Evolutionary conservation across 2,113 vertebrate species (phyloP).

Genomic region (Stigmatopora nigra): DNA sequence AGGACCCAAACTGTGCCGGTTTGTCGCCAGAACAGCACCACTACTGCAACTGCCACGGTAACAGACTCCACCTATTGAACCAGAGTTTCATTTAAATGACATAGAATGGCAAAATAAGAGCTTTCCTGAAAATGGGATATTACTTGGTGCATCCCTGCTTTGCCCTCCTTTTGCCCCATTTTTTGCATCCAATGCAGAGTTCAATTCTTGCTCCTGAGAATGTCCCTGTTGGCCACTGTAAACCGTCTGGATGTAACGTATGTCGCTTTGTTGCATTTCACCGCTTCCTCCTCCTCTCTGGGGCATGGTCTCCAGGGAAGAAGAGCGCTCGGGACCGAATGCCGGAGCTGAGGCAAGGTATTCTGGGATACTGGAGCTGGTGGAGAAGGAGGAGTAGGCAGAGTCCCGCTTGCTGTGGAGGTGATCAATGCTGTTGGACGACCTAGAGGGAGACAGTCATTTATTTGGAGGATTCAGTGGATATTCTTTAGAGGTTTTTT

Average conservation of each 20-base stretch:
- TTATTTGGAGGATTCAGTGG: background rate
- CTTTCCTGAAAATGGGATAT: background rate
- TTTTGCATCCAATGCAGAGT: conserved; percentile 31
- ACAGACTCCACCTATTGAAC: conserved; percentile 40
- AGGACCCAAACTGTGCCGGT: conserved; percentile 62
- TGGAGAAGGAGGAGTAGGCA: conserved; percentile 93
- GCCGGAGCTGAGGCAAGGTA: conserved; percentile 67
- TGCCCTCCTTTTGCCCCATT: background rate
- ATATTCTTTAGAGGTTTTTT: too few species aligned
- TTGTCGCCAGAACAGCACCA: conserved; percentile 27
- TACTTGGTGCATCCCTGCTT: conserved; percentile 40
- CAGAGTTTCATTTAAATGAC: background rate
- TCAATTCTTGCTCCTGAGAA: conserved; percentile 38
- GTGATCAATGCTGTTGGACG: conserved; percentile 90
- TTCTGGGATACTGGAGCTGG: conserved; percentile 88
- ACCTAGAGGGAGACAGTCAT: conserved; percentile 67
- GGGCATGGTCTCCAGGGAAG: conserved; percentile 70
- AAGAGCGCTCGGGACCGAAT: conserved; percentile 73
- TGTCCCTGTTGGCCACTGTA: conserved; percentile 67
- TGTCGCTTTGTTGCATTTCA: conserved; percentile 80
- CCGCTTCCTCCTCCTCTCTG: conserved; percentile 57
- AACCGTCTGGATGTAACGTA: conserved; percentile 76
- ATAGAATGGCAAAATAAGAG: background rate
- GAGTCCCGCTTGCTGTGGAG: conserved; percentile 94
- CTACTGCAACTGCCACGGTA: conserved; percentile 51